Evolutionary conservation across 2,888 invertebrate species (phyloP).

Genomic region (Habrosyne pyritoides): DNA sequence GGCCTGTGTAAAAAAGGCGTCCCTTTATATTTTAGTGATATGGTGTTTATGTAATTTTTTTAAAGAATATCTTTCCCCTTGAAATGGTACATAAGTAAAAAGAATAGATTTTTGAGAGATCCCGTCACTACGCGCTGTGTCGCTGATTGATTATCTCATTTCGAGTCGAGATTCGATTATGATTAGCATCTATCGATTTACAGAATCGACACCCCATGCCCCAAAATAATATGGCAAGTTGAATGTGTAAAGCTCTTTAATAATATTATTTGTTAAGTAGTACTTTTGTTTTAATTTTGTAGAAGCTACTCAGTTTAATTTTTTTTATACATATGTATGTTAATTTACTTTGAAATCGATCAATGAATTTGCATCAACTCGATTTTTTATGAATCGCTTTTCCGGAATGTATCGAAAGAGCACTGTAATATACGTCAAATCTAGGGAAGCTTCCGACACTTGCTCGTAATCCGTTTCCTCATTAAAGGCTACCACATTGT

Average conservation of each 20-base stretch:
- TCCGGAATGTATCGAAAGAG: constrained; percentile 42
- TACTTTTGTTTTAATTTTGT: no score
- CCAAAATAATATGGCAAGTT: no score
- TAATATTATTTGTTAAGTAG: no score
- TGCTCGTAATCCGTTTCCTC: constrained; percentile 64
- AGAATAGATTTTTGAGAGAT: constrained; percentile 11
- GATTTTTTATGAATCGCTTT: constrained; percentile 22
- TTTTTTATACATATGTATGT: no score
- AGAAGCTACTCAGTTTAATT: no score
- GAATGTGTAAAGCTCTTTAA: no score
- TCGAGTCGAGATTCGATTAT: constrained; percentile 70
- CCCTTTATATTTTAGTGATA: no score
- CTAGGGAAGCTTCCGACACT: constrained; percentile 64
- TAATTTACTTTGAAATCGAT: no score
- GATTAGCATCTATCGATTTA: constrained; percentile 60
- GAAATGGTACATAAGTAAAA: neutral
- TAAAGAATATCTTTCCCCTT: neutral
- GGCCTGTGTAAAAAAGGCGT: no score
- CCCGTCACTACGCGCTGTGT: constrained; percentile 63
- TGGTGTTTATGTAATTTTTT: no score
- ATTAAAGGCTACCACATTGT: constrained; percentile 60
- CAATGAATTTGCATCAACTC: no score
- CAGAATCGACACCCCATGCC: neutral
- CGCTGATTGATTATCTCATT: constrained; percentile 76
- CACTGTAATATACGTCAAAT: constrained; percentile 62